These are phyloP conservation scores for Chloroceryle aenea DNA, from an alignment of 2,113 vertebrate genomes.

Conservation along the genomic window DNA sequence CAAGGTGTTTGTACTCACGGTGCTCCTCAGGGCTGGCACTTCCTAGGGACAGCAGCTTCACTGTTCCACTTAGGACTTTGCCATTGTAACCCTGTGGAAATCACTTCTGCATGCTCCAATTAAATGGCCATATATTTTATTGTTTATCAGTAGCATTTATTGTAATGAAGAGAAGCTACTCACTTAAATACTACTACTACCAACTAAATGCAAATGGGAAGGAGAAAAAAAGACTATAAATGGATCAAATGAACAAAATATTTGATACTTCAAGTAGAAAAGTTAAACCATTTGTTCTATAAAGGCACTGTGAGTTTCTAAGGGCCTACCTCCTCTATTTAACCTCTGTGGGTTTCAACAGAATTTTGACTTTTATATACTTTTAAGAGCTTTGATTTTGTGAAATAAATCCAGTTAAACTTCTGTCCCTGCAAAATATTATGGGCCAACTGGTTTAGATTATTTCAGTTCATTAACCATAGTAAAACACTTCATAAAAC, in stretches of 20 bases:
- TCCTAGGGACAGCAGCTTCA: neutral
- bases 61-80: neutral
- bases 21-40: neutral
- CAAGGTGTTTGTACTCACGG: neutral
- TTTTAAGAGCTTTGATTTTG: neutral
- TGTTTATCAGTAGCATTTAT: neutral
- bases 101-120: neutral
- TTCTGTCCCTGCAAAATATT: neutral
- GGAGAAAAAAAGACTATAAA: neutral
- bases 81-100: neutral
- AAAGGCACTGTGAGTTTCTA: neutral
- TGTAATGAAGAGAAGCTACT: neutral
- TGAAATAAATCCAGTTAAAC: neutral
- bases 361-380: neutral
- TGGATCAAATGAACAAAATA: neutral
- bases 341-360: rapidly evolving
- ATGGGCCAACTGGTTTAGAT: neutral
- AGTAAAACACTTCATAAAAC: neutral
- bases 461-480: neutral
- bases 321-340: neutral
- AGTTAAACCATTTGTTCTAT: neutral
- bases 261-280: neutral
- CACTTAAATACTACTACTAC: neutral
- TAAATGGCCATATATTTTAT: neutral
- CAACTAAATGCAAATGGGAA: neutral